These are phyloP conservation scores for Steinernema scapterisci DNA, from an alignment of 2,888 invertebrate genomes.

Conservation along the genomic window DNA sequence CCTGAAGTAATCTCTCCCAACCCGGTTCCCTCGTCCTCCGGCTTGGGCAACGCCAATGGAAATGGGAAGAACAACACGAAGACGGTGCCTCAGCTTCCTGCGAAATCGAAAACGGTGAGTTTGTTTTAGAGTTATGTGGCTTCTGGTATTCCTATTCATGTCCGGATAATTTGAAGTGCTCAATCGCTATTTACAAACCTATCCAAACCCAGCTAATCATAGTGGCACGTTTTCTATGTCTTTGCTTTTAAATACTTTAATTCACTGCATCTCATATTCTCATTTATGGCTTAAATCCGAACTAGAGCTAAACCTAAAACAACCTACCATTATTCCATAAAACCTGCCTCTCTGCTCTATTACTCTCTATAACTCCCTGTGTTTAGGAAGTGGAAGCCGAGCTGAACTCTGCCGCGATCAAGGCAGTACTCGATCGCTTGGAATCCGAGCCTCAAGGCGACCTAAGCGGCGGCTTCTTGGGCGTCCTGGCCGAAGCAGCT, in stretches of 20 bases:
- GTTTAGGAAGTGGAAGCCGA: background rate
- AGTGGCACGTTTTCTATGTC: no score
- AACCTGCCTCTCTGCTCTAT: background rate
- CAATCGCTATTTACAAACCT: no score
- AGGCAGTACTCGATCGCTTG: background rate
- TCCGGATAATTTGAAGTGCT: no score
- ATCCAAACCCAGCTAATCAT: no score
- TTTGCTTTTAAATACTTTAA: no score
- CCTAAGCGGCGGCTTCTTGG: background rate
- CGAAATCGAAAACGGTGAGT: background rate
- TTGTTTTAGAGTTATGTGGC: background rate
- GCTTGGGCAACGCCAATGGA: background rate
- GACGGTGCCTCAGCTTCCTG: background rate
- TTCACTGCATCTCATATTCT: no score
- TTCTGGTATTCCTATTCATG: background rate
- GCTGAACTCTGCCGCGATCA: slow-evolving; percentile 31
- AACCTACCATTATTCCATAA: no score
- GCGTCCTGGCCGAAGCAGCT: slow-evolving; percentile 73
- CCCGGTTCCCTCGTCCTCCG: background rate
- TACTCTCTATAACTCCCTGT: background rate
- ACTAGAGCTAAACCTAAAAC: no score
- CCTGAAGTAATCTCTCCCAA: slow-evolving; percentile 29
- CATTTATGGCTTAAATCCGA: no score
- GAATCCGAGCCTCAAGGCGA: background rate
- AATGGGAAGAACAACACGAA: background rate